Evolutionary conservation across 2,113 vertebrate genomes (phyloP), one percentile per base, ranked within the genome.

Genomic region (Oxyruncus cristatus): DNA sequence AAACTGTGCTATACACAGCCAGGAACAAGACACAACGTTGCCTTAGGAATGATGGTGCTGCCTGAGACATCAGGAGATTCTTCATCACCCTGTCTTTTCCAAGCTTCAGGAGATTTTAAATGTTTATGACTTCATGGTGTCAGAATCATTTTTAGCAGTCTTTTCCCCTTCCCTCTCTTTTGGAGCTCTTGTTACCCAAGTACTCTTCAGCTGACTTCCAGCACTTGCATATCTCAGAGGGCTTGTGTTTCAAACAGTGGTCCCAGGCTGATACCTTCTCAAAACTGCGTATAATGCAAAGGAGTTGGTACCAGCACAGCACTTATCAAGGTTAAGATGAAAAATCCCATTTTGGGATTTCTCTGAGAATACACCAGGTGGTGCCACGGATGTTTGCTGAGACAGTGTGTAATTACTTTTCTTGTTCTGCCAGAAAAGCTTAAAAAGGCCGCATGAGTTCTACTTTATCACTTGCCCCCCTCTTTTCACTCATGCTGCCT

Each of bases 341-440:
- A 93, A 93, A 94, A 81, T 91, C 79, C 66, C 50, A 85, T 82
- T 61, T 77, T 92, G 83, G 93, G 89, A 91, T 88, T 94, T 95
- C 93, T 94, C 79, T 70, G 87, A 70, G 88, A 88, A 77, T 94
- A 79, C 79, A 63, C 56, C 91, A 94, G 88, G 88, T 91, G 81
- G 84, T 91, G 86, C 78, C 79, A 83, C 8, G 56, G 90, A 59
- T 80, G 67, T 95, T 89, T 96, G 71, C 90, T 72, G 75, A 96
- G 92, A 88, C 94, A 91, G 79, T 63, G 63, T 86, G 86, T 94
- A 97, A 96, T 96, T 97, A 96, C 88, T 95, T 96, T 94, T 85
- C 94, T 94, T 89, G 75, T 95, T 95, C 93, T 85, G 65, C 61
- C 77, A 67, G 80, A 62, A 92, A 81, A 82, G 93, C 75, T 90